A percentile compares a stretch with the other conserved stretches of the same genome.
Evolutionary conservation across 2,113 vertebrate genomes (phyloP).

Genomic region (Philantomba maxwellii): DNA sequence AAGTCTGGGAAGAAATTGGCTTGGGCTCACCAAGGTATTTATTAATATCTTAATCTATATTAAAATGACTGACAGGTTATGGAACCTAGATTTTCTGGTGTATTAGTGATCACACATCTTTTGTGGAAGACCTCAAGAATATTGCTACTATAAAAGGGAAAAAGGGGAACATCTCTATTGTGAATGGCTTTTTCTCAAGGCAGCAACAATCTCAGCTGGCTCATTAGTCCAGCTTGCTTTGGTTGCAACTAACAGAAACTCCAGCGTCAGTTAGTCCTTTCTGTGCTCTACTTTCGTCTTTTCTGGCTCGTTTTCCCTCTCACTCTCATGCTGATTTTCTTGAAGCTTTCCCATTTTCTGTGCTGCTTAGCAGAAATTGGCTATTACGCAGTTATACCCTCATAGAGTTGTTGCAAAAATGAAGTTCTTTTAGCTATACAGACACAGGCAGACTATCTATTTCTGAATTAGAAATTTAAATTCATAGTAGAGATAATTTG

Average conservation of each 20-base stretch:
- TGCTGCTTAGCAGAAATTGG: not conserved
- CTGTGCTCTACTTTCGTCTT: not conserved
- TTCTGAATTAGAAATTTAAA: slow-evolving; percentile 11
- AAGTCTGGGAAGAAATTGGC: slow-evolving; percentile 90
- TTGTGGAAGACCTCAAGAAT: not conserved
- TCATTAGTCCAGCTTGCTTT: not conserved
- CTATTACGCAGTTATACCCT: not conserved
- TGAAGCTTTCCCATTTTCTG: not conserved
- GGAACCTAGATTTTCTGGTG: not conserved
- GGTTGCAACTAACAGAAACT: not conserved
- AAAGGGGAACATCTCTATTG: not conserved
- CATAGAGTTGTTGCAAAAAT: not conserved
- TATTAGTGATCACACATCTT: not conserved
- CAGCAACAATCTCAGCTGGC: not conserved
- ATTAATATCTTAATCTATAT: slow-evolving; percentile 15
- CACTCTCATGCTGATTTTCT: not conserved
- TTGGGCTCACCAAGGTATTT: slow-evolving; percentile 93
- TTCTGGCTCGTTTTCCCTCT: not conserved
- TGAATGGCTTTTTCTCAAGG: not conserved
- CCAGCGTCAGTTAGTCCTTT: not conserved
- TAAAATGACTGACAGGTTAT: slow-evolving; percentile 23
- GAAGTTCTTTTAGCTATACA: not conserved
- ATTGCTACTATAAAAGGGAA: not conserved
- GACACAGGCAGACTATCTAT: not conserved
- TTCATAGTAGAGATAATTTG: not conserved